Evolutionary conservation across 2,113 vertebrate genomes (phyloP), one percentile per base, ranked within the genome.

Genomic region (Lamprotornis superbus): DNA sequence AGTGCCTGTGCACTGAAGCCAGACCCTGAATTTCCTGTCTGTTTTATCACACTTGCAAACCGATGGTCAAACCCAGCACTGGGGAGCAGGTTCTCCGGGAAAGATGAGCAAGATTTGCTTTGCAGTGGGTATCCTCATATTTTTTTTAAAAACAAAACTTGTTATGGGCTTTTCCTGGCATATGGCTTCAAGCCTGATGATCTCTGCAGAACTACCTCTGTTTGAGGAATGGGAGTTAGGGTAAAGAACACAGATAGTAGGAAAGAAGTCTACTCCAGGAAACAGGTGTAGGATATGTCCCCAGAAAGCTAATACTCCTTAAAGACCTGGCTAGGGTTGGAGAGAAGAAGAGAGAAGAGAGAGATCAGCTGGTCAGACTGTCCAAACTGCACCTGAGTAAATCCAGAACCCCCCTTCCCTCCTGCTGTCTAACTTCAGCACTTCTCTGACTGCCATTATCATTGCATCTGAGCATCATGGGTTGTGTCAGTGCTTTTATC

Each of bases 21-120:
- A 68, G 84, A 93, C 73, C 84, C 52, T 94, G 92, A 89, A 75
- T 94, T 89, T 91, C 78, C 92, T 93, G 77, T 87, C 89, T 87
- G 37, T 42, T 92, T 91, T 92, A 91, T 79, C 65, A 84, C 77
- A 25, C 90, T 94, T 75, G 61, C 81, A 89, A 94, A 94, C 60
- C 6, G 27, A 63, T 0, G 0, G 81, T 53, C 84, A 82, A 87
- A 30, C 81, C 69, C 90, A 91, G 81, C 87, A 81, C 92, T 56
- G 27, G 84, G 87, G 89, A 95, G 30, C 1, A 2, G 47, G 47
- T 44, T 89, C 30, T 89, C 52, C 0, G 47, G 77, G 87, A 89
- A 91, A 42, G 73, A 91, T 68, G 52, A 88, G 81, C 12, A 37
- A 87, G 46, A 70, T 83, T 80, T 90, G 50, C 37, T 83, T 90